phyloP scores from a whole-genome alignment of 2,113 vertebrate genomes.

The Neogale vison region DNA sequence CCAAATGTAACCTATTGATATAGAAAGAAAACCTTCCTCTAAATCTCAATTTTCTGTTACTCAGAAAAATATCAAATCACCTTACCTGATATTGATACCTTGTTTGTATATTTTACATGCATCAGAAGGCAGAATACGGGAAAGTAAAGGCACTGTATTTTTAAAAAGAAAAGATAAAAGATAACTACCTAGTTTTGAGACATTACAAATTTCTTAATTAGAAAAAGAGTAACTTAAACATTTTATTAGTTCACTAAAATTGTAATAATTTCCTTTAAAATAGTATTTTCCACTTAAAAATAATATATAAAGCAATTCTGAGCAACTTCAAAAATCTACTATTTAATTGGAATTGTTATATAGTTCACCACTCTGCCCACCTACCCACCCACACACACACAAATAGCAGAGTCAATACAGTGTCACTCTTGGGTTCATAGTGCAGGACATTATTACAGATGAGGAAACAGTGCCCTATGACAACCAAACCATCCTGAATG shows the following conservation, averaged over 20 bases:
- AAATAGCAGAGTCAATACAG: background rate
- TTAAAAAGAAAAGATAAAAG: slow-evolving; percentile 53
- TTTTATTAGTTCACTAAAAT: slow-evolving; percentile 31
- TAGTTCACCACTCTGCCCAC: background rate
- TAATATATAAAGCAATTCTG: background rate
- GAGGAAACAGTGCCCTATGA: background rate
- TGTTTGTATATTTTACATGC: slow-evolving; percentile 99
- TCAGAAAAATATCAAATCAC: slow-evolving; percentile 30
- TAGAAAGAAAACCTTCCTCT: background rate
- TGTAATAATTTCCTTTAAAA: slow-evolving; percentile 36
- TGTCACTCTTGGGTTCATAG: background rate
- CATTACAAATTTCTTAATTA: background rate
- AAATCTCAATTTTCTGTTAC: slow-evolving; percentile 42
- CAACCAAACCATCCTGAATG: background rate
- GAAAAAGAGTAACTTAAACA: slow-evolving; percentile 20
- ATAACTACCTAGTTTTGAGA: slow-evolving; percentile 13
- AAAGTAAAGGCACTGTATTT: slow-evolving; percentile 97
- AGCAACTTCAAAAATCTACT: background rate
- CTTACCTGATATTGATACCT: slow-evolving; percentile 99
- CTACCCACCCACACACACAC: background rate
- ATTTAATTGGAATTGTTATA: background rate
- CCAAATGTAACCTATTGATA: slow-evolving; percentile 12
- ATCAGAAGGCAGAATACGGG: slow-evolving; percentile 99
- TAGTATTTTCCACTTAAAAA: slow-evolving; percentile 8
- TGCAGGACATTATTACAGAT: background rate